These are phyloP conservation scores for Aromia moschata DNA, from an alignment of 2,888 invertebrate genomes.

Conservation along the genomic window DNA sequence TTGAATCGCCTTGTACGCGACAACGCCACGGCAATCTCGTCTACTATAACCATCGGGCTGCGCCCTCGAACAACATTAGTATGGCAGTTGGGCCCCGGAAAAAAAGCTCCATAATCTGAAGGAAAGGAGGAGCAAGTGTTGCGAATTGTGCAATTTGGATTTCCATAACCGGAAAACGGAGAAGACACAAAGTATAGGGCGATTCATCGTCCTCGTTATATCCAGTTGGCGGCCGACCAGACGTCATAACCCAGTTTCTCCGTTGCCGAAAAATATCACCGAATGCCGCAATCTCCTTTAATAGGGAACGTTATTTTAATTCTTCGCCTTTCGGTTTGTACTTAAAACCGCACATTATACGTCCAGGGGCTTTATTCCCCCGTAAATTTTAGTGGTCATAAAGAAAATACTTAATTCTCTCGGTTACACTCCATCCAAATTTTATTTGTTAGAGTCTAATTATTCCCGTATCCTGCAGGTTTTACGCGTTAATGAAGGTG, in stretches of 20 bases:
- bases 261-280: too few relatives aligned
- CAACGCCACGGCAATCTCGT: too few relatives aligned
- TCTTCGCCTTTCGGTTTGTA: slow-evolving; percentile 23
- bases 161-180: slow-evolving; percentile 39
- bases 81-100: slow-evolving; percentile 10
- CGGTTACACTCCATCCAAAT: slow-evolving; percentile 9
- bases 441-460: slow-evolving; percentile 18
- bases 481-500: slow-evolving; percentile 1
- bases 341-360: slow-evolving; percentile 15
- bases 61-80: slow-evolving; percentile 8
- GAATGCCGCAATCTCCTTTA: slow-evolving; percentile 28
- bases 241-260: slow-evolving; percentile 42
- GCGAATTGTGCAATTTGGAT: slow-evolving; percentile 40
- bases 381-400: slow-evolving; percentile 23
- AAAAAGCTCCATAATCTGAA: slow-evolving; percentile 22
- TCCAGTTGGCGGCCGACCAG: slow-evolving; percentile 41
- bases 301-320: slow-evolving; percentile 23
- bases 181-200: slow-evolving; percentile 41
- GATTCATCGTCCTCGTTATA: slow-evolving; percentile 40
- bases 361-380: slow-evolving; percentile 14
- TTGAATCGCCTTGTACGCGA: too few relatives aligned
- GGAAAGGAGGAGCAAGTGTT: slow-evolving; percentile 36
- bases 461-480: neutral
- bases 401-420: slow-evolving; percentile 24
- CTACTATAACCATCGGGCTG: too few relatives aligned